phyloP scores from a whole-genome alignment of 2,113 vertebrate species.

The Scytalopus superciliaris region DNA sequence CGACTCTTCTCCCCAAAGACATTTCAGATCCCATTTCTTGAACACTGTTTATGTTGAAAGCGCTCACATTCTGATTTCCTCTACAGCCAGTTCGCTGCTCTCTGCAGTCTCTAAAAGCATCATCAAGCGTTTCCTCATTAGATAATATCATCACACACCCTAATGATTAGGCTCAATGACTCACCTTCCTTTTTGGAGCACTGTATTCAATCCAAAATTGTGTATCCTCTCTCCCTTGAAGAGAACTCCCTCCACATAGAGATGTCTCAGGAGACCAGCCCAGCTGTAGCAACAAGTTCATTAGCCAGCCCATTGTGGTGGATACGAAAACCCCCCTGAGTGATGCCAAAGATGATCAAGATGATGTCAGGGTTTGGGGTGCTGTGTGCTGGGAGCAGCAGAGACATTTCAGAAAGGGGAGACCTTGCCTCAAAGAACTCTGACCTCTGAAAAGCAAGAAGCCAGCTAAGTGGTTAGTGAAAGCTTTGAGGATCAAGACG shows the following conservation, averaged over 20 bases:
- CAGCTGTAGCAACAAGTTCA: conserved; percentile 48
- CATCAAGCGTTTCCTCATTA: conserved; percentile 68
- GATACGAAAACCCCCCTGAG: not conserved
- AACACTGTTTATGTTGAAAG: conserved; percentile 51
- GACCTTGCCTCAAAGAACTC: not conserved
- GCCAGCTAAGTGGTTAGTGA: not conserved
- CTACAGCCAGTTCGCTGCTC: conserved; percentile 20
- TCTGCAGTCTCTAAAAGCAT: conserved; percentile 60
- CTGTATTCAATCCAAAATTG: conserved; percentile 47
- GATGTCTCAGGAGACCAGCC: not conserved
- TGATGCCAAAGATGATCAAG: not conserved
- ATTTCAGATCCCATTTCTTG: conserved; percentile 55
- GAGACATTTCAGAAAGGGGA: not conserved
- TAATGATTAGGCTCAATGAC: conserved; percentile 60
- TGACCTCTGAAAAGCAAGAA: not conserved
- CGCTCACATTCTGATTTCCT: conserved; percentile 42
- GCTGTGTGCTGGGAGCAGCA: not conserved
- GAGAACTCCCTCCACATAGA: conserved; percentile 4
- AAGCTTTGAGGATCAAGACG: not conserved
- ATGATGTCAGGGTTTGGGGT: not conserved
- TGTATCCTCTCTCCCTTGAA: conserved; percentile 40
- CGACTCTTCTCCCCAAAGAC: conserved; percentile 43
- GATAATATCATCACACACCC: conserved; percentile 68
- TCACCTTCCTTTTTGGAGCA: conserved; percentile 57
- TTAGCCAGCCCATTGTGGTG: not conserved